phyloP scores from a whole-genome alignment of 2,113 vertebrate species.

The Urocolius indicus region DNA sequence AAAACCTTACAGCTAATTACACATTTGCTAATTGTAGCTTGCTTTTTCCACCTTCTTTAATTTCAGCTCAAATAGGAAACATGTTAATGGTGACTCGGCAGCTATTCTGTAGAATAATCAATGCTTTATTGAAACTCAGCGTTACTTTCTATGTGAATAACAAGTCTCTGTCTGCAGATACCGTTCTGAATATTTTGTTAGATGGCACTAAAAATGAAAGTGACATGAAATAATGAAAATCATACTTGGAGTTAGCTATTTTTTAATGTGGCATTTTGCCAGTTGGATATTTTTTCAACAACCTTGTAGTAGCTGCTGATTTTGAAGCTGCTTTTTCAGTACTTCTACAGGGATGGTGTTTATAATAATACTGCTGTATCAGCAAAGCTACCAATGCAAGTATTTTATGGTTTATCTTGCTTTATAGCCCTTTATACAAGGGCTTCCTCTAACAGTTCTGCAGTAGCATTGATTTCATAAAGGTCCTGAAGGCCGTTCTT shows the following conservation, averaged over 20 bases:
- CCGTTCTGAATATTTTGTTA: slow-evolving; percentile 59
- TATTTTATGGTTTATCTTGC: slow-evolving; percentile 49
- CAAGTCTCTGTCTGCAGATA: slow-evolving; percentile 44
- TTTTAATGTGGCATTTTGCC: slow-evolving; percentile 72
- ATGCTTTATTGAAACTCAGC: slow-evolving; percentile 38
- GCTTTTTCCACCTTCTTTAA: slow-evolving; percentile 40
- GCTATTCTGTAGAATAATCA: slow-evolving; percentile 22
- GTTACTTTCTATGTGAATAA: slow-evolving; percentile 15
- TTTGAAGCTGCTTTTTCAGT: slow-evolving; percentile 52
- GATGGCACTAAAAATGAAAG: slow-evolving; percentile 73
- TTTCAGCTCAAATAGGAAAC: slow-evolving; percentile 15
- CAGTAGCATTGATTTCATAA: slow-evolving; percentile 38
- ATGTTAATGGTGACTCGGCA: slow-evolving; percentile 39
- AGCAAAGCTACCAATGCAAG: slow-evolving; percentile 43
- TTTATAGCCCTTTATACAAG: slow-evolving; percentile 64
- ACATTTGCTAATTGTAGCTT: slow-evolving; percentile 23
- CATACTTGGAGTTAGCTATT: slow-evolving; percentile 40
- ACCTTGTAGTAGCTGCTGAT: slow-evolving; percentile 29
- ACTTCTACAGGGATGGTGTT: slow-evolving; percentile 19
- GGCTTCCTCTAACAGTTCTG: background rate
- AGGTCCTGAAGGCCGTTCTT: slow-evolving; percentile 53
- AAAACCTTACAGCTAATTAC: background rate
- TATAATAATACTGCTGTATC: slow-evolving; percentile 30
- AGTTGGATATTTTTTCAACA: slow-evolving; percentile 54
- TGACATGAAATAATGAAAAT: slow-evolving; percentile 68